Evolutionary conservation across 2,797 vertebrate species (phyloP).

Genomic region (Molossus molossus): DNA sequence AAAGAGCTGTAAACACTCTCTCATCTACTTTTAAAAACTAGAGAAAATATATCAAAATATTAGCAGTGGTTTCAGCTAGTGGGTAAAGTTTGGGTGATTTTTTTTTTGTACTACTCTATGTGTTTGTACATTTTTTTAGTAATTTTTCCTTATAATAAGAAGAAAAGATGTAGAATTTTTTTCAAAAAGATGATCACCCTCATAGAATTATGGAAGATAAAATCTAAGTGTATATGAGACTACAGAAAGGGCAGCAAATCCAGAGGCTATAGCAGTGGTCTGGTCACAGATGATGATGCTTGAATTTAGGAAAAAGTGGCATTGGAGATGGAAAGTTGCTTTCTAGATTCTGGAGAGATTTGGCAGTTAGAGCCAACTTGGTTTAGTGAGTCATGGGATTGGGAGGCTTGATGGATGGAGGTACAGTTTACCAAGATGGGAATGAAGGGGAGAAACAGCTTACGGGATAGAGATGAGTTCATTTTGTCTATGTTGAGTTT

Average conservation of each 20-base stretch:
- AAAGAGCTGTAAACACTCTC: not conserved
- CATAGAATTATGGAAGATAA: conserved; percentile 2
- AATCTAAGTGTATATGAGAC: not conserved
- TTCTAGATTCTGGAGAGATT: not conserved
- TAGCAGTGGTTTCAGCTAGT: conserved; percentile 32
- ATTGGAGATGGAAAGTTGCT: not conserved
- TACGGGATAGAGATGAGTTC: not conserved
- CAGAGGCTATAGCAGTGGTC: not conserved
- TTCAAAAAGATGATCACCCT: not conserved
- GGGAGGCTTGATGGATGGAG: not conserved
- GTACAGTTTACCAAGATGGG: not conserved
- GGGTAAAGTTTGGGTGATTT: conserved; percentile 29
- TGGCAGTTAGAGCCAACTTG: not conserved
- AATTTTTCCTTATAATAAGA: conserved; percentile 29
- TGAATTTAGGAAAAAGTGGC: not conserved
- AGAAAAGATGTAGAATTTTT: not conserved
- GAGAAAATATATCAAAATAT: conserved; percentile 62
- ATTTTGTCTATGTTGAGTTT: not conserved
- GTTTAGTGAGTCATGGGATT: conserved; percentile 17
- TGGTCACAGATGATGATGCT: not conserved
- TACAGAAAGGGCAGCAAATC: conserved; percentile 13
- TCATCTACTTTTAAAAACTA: conserved; percentile 55
- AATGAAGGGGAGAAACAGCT: not conserved
- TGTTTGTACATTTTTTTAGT: conserved; percentile 55
- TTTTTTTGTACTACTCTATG: conserved; percentile 1